Percentiles rank a stretch among this genome's conserved stretches.
Evolutionary conservation across 2,797 vertebrate species (phyloP).

Genomic region (Periophthalmus magnuspinnatus): DNA sequence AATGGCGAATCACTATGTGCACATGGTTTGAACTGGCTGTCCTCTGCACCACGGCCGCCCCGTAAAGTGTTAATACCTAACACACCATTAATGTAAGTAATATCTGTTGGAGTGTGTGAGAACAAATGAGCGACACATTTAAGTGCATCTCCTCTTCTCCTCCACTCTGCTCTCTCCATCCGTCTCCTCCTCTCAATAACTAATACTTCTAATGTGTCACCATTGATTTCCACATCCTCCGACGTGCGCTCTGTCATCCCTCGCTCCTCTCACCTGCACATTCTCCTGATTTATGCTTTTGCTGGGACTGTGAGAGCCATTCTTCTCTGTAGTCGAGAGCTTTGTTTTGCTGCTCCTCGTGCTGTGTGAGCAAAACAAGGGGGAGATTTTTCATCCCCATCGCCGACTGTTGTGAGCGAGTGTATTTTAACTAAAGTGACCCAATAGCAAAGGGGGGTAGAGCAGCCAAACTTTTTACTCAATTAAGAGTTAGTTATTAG

Average conservation of each 20-base stretch:
- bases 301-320: conserved; percentile 76
- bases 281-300: conserved; percentile 81
- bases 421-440: neutral
- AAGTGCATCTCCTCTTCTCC: conserved; percentile 30
- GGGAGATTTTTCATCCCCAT: conserved; percentile 1
- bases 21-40: neutral
- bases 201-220: conserved; percentile 96
- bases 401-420: neutral
- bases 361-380: conserved; percentile 31
- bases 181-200: conserved; percentile 85
- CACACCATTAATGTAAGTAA: conserved; percentile 1
- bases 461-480: too few relatives aligned
- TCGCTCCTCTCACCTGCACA: conserved; percentile 43
- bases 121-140: conserved; percentile 8
- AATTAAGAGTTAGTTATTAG: too few relatives aligned
- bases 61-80: conserved; percentile 2
- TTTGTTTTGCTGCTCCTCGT: conserved; percentile 69
- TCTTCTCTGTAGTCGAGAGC: conserved; percentile 75
- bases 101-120: conserved; percentile 1
- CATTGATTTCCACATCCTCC: conserved; percentile 84
- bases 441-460: too few relatives aligned
- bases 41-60: neutral
- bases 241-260: conserved; percentile 41
- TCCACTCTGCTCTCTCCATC: conserved; percentile 61
- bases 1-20: too few relatives aligned